Percentiles rank a stretch among this genome's conserved stretches.
Conservation (phyloP, 1,140 invertebrate genomes). For the Thaumatotibia leucotreta region DNA sequence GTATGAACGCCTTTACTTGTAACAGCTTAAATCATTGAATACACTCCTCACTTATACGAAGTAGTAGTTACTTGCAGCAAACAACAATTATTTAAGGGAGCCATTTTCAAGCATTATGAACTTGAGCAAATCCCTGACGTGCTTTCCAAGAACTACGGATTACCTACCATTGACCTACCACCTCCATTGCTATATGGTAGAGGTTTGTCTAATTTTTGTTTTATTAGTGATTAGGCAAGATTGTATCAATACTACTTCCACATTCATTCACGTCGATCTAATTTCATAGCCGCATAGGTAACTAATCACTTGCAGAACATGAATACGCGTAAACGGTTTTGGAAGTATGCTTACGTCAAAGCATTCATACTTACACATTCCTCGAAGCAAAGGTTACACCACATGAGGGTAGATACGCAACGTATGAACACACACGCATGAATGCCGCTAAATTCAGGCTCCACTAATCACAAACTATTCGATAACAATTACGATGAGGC, state of each 20-base stretch:
- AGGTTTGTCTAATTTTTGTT: conserved; percentile 6
- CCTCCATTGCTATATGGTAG: too few relatives aligned
- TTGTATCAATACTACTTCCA: not conserved
- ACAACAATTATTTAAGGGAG: too few relatives aligned
- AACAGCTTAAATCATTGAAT: too few relatives aligned
- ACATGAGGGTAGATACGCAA: not conserved
- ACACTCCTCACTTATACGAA: too few relatives aligned
- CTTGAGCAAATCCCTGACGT: too few relatives aligned
- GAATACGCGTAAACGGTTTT: not conserved
- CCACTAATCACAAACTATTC: conserved; percentile 6
- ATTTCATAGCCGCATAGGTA: not conserved
- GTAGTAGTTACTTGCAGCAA: too few relatives aligned
- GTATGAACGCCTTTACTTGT: too few relatives aligned
- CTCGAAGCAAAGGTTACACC: conserved; percentile 5
- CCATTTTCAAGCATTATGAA: too few relatives aligned
- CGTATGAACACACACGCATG: conserved; percentile 8
- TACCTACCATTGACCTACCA: too few relatives aligned
- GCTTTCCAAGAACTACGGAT: too few relatives aligned
- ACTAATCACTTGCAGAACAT: not conserved
- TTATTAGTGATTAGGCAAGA: not conserved
- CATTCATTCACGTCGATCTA: not conserved
- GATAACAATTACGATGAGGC: not conserved
- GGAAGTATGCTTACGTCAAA: not conserved
- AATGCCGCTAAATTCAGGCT: conserved; percentile 7
- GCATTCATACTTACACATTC: not conserved